Evolutionary conservation across 2,888 invertebrate genomes (phyloP).

Genomic region (Aleiodes testaceus): DNA sequence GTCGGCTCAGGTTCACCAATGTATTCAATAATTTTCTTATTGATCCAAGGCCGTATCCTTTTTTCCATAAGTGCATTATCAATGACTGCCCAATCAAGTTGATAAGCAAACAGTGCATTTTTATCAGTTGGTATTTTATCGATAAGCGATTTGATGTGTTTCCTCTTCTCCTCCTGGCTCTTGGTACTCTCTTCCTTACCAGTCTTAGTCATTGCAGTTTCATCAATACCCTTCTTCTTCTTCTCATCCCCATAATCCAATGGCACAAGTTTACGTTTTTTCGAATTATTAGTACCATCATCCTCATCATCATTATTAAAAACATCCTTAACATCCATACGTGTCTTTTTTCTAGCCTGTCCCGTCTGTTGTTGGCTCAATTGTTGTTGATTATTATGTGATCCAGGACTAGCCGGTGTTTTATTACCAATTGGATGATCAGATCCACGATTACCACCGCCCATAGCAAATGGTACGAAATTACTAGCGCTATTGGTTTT

Average conservation of each 20-base stretch:
- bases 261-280: conserved; percentile 87
- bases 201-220: conserved; percentile 68
- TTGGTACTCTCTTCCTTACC: conserved; percentile 79
- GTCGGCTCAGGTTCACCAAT: conserved; percentile 99
- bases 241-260: conserved; percentile 80
- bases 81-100: conserved; percentile 91
- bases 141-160: conserved; percentile 96
- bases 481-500: conserved; percentile 68
- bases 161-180: conserved; percentile 94
- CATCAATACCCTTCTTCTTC: conserved; percentile 73
- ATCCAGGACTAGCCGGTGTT: conserved; percentile 69
- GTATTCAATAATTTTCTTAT: conserved; percentile 99
- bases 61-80: conserved; percentile 91
- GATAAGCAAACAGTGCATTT: conserved; percentile 95
- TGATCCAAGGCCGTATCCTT: conserved; percentile 99
- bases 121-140: conserved; percentile 99
- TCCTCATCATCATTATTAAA: conserved; percentile 90
- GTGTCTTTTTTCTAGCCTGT: conserved; percentile 79
- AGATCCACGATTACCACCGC: conserved; percentile 61
- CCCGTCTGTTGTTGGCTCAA: conserved; percentile 60
- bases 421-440: conserved; percentile 68
- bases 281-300: conserved; percentile 75
- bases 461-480: conserved; percentile 71
- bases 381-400: conserved; percentile 43
- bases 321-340: conserved; percentile 85